Evolutionary conservation across 2,797 vertebrate species (phyloP).

Genomic region (Calcarius lapponicus): DNA sequence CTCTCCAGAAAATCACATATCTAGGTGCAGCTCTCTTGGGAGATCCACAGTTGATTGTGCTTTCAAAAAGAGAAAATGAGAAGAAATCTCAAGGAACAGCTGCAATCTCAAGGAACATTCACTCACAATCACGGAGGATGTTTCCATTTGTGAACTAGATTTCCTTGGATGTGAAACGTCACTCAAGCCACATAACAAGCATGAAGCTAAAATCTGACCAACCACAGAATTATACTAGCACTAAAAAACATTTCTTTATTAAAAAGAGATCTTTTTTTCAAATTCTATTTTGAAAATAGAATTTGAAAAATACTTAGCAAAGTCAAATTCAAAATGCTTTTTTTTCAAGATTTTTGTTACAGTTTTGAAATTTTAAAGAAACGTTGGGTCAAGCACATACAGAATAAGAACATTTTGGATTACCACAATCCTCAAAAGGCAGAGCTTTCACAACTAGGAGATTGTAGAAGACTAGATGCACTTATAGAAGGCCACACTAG

Average conservation of each 20-base stretch:
- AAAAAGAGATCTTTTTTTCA: background rate
- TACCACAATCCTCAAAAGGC: background rate
- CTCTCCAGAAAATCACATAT: background rate
- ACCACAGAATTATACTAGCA: background rate
- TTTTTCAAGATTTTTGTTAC: background rate
- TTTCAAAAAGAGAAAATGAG: constrained; percentile 3
- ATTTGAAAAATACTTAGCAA: background rate
- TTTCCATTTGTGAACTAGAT: constrained; percentile 27
- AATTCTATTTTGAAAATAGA: background rate
- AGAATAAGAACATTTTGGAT: background rate
- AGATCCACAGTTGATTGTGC: background rate
- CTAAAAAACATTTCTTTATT: background rate
- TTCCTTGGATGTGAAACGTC: background rate
- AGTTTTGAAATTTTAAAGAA: background rate
- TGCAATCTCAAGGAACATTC: constrained; percentile 2
- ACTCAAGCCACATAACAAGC: background rate
- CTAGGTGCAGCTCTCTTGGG: background rate
- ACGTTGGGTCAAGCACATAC: background rate
- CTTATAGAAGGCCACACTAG: background rate
- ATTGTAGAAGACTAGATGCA: background rate
- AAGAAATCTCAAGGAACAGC: constrained; percentile 26
- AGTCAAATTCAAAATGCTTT: background rate
- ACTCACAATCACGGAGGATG: background rate
- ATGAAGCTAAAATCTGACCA: background rate
- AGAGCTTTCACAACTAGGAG: background rate